A percentile compares a stretch with the other conserved stretches of the same genome.
Evolutionary conservation across 2,113 vertebrate species (phyloP).

Genomic region (Brienomyrus longianalis): DNA sequence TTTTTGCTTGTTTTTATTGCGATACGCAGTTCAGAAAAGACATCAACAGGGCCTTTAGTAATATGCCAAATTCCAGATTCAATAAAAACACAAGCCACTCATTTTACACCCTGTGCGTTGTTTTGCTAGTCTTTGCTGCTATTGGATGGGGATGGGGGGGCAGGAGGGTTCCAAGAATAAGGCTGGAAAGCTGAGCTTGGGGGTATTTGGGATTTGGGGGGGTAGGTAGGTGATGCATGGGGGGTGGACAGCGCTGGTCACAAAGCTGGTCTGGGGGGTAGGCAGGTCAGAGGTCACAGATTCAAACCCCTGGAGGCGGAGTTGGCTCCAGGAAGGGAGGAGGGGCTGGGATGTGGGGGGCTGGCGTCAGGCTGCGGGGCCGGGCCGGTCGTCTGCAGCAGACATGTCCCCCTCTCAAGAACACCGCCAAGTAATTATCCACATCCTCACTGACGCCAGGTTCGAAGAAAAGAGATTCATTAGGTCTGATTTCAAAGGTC

Average conservation of each 20-base stretch:
- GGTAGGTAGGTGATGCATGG: not conserved
- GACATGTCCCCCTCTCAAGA: not conserved
- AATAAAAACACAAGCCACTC: not conserved
- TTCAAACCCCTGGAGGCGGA: constrained; percentile 54
- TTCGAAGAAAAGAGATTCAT: not conserved
- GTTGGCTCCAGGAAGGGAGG: constrained; percentile 56
- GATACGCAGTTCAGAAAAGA: not conserved
- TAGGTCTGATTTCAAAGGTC: constrained; percentile 4
- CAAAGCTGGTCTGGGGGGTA: constrained; percentile 39
- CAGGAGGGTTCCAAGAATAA: not conserved
- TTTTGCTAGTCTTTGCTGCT: not conserved
- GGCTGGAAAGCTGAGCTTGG: not conserved
- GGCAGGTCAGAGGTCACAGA: constrained; percentile 63
- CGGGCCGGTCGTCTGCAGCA: not conserved
- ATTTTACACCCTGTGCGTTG: not conserved
- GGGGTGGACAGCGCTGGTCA: constrained; percentile 36
- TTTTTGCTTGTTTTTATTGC: not conserved
- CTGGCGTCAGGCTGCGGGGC: not conserved
- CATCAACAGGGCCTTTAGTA: not conserved
- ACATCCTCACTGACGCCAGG: not conserved
- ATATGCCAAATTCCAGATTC: not conserved
- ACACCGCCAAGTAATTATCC: not conserved
- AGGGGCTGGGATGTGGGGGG: not conserved
- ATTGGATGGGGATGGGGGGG: not conserved
- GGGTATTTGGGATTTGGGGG: not conserved